phyloP scores from a whole-genome alignment of 2,888 invertebrate genomes.

The Eutolmus rufibarbis region DNA sequence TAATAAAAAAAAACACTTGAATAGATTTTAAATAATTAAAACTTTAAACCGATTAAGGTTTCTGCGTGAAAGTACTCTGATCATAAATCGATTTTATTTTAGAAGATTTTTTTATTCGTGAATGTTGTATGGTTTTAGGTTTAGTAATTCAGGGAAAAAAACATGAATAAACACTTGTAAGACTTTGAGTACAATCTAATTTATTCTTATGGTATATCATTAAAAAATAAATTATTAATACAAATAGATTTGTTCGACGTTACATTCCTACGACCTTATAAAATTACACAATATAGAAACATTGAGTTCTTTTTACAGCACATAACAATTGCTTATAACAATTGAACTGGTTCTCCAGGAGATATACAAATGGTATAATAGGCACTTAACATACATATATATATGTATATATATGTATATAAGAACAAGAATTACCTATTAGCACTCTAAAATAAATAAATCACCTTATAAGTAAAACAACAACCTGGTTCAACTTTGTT shows the following conservation, averaged over 20 bases:
- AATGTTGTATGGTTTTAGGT: no score
- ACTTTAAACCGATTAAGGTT: no score
- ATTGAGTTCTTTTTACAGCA: neutral
- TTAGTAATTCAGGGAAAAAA: neutral
- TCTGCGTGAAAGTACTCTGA: no score
- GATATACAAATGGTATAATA: neutral
- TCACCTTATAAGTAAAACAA: neutral
- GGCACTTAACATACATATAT: neutral
- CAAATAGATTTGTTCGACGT: neutral
- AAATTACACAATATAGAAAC: neutral
- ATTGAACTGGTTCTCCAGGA: neutral
- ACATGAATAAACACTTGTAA: neutral
- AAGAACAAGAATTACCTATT: neutral
- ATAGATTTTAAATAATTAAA: no score
- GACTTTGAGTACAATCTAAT: neutral
- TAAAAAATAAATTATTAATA: neutral
- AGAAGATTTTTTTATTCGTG: no score
- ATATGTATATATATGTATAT: neutral
- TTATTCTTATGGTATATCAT: neutral
- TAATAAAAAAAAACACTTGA: no score
- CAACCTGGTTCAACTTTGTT: neutral
- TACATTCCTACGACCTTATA: neutral
- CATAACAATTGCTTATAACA: neutral
- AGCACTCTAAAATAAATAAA: neutral
- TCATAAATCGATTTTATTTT: no score